A percentile compares a stretch with the other conserved stretches of the same genome.
Conservation (phyloP, 2,113 vertebrate species). For the Cyprinodon brontotheroides region DNA sequence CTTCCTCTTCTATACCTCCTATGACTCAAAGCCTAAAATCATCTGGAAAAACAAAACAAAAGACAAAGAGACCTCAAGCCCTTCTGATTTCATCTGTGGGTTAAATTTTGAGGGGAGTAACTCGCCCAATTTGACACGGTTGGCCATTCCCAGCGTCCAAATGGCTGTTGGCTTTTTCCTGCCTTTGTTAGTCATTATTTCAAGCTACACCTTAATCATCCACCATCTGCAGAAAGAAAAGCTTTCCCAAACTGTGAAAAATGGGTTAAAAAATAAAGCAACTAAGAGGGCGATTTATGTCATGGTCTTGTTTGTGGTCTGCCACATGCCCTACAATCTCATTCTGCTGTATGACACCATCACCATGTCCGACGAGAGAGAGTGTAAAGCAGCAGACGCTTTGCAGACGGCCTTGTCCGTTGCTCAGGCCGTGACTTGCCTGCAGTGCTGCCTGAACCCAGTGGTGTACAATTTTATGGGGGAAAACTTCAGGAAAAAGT, state of each 20-base stretch:
- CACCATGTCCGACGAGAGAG: constrained; percentile 47
- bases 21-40: background rate
- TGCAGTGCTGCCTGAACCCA: constrained; percentile 93
- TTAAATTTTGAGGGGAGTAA: constrained; percentile 47
- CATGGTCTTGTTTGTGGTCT: constrained; percentile 85
- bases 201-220: constrained; percentile 86
- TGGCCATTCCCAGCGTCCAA: constrained; percentile 80
- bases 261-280: constrained; percentile 76
- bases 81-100: constrained; percentile 73
- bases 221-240: constrained; percentile 84
- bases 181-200: constrained; percentile 85
- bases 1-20: constrained; percentile 75
- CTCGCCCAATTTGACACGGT: constrained; percentile 66
- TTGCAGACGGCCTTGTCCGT: constrained; percentile 47
- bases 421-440: constrained; percentile 85
- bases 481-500: constrained; percentile 88
- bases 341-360: constrained; percentile 75
- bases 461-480: constrained; percentile 93
- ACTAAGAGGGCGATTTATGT: constrained; percentile 86
- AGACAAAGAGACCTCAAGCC: fast-evolving
- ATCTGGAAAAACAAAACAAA: fast-evolving
- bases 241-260: constrained; percentile 75
- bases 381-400: constrained; percentile 45
- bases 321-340: constrained; percentile 88
- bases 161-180: constrained; percentile 86